These are phyloP conservation scores for Lasiurus cinereus DNA, from an alignment of 2,113 vertebrate genomes.

Conservation along the genomic window DNA sequence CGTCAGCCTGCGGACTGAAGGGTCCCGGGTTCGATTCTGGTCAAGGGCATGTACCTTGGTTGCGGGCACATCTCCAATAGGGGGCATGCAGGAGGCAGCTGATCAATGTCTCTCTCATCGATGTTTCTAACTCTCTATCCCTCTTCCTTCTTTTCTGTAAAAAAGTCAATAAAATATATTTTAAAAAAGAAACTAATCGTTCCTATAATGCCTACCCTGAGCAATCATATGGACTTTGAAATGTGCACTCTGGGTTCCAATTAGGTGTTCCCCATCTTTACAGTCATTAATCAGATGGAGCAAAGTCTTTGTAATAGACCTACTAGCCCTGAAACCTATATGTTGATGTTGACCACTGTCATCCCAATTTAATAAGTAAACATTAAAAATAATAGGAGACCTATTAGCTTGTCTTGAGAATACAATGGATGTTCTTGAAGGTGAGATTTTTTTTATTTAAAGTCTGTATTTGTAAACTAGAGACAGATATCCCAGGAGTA, in stretches of 20 bases:
- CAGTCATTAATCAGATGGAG: background rate
- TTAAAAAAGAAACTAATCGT: background rate
- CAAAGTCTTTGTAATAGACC: background rate
- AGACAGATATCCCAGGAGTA: constrained; percentile 14
- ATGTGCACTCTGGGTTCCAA: background rate
- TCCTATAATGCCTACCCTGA: background rate
- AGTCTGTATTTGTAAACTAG: background rate
- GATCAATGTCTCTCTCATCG: no score
- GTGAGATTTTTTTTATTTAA: background rate
- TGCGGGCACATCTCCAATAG: no score
- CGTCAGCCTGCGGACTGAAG: no score
- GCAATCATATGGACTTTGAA: background rate
- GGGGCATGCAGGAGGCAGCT: no score
- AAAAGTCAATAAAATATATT: no score
- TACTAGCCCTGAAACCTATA: background rate
- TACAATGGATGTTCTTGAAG: background rate
- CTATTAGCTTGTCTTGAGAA: background rate
- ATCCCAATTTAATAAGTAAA: no score
- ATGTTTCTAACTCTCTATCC: no score
- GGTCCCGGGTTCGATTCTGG: no score
- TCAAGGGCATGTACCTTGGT: no score
- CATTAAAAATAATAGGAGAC: background rate
- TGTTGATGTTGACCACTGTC: no score
- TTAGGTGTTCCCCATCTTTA: background rate
- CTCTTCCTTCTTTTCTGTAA: no score